Base-by-base conservation (phyloP, 35 echinoderm and acorn worm genomes). In the Nesometra sesokonis region DNA sequence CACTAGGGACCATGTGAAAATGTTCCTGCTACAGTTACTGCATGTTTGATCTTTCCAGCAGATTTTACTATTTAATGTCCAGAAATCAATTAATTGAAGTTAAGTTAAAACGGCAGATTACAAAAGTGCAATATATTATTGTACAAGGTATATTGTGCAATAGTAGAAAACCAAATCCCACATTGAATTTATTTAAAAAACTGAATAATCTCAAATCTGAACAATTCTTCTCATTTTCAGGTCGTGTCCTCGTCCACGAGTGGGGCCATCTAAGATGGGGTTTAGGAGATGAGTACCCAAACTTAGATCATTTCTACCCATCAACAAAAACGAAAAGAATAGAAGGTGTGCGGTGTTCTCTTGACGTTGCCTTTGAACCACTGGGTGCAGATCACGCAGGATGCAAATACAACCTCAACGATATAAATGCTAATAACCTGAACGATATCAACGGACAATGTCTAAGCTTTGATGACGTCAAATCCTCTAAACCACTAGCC, bases 211-310 rank as follows among this genome's bases (percentile, higher is more conserved):
- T n/a, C n/a, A n/a, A n/a, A n/a, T n/a, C n/a, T n/a, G n/a, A n/a
- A n/a, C n/a, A n/a, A 43, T 43, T 43, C 38, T 67, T 67, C 23
- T 5, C 23, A 2, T 67, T 67, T 67, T 36, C 81, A 83, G 81
- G 81, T 3, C 34, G 37, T 35, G 81, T 83, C 30, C 34, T 83
- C 17, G 81, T 83, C 32, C 81, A 83, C 35, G 81, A 83, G 27
- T 83, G 81, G 81, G 81, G 81, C 0, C 81, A 83, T 83, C 81
- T 83, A 0, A 3, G 81, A 38, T 83, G 81, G 81, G 81, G 81
- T 37, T 38, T 83, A 8, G 34, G 11, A 27, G 81, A 83, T 83
- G 81, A 83, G 30, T 83, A 83, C 30, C 34, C 81, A 9, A 37
- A 30, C 0, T 15, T 30, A 3, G 81, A 83, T 35, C 34, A 83